Conservation (phyloP, 2,888 invertebrate species). For the Tenthredo notha region DNA sequence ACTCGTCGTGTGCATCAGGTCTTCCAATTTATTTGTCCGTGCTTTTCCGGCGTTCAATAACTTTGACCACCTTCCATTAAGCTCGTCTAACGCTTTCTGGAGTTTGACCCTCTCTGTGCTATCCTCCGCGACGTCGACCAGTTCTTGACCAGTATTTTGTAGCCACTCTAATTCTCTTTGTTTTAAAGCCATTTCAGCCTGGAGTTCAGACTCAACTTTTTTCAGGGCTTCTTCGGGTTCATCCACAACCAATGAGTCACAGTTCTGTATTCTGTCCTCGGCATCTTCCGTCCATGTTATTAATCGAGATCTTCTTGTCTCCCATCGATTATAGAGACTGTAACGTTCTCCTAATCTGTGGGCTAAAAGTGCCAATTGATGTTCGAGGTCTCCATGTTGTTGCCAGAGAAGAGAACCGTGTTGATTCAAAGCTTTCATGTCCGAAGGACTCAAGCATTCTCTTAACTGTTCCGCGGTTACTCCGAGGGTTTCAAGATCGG, state of each 20-base stretch:
- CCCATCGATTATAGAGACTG: conserved; percentile 86
- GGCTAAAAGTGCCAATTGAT: conserved; percentile 86
- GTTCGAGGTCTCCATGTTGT: conserved; percentile 90
- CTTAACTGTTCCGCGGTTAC: conserved; percentile 90
- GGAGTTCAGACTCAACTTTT: conserved; percentile 87
- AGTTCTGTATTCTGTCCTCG: conserved; percentile 79
- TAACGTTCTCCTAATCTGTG: conserved; percentile 88
- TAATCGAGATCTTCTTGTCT: conserved; percentile 84
- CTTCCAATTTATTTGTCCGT: conserved; percentile 86
- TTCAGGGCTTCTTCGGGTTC: conserved; percentile 88
- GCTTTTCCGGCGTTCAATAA: conserved; percentile 84
- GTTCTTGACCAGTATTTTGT: conserved; percentile 83
- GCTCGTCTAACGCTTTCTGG: conserved; percentile 81
- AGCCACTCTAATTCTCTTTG: conserved; percentile 91
- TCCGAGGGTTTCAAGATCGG: conserved; percentile 86
- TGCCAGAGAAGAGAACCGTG: conserved; percentile 89
- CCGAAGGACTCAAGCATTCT: conserved; percentile 91
- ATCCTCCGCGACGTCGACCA: conserved; percentile 84
- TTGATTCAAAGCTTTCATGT: conserved; percentile 90
- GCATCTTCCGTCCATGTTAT: conserved; percentile 86
- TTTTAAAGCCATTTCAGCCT: conserved; percentile 87
- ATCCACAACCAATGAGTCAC: conserved; percentile 77
- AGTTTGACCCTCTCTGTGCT: conserved; percentile 82
- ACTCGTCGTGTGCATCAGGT: conserved; percentile 85
- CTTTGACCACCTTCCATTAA: conserved; percentile 86